These are phyloP conservation scores for Drosophila acutilabella DNA, from an alignment of 2,888 invertebrate genomes.

Conservation along the genomic window DNA sequence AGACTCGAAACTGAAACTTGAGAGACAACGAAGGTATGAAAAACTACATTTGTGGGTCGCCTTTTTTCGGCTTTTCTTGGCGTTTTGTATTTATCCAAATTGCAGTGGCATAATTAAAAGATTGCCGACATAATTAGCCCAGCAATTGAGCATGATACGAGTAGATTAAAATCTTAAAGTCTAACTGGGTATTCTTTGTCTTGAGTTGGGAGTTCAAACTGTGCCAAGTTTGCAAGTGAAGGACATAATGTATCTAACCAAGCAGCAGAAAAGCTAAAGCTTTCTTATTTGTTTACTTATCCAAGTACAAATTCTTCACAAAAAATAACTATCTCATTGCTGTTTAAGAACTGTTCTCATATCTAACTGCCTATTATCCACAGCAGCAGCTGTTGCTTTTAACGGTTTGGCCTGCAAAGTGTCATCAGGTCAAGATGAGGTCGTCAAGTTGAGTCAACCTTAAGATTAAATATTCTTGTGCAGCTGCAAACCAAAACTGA, in stretches of 20 bases:
- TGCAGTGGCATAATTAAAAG: constrained; percentile 71
- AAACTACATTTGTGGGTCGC: constrained; percentile 52
- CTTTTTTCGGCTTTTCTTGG: constrained; percentile 22
- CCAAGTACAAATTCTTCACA: no score
- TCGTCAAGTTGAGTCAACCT: constrained; percentile 27
- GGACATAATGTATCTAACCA: no score
- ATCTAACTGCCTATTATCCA: no score
- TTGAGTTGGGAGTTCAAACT: constrained; percentile 57
- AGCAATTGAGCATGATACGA: constrained; percentile 14
- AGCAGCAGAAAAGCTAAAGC: no score
- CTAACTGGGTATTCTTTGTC: not conserved
- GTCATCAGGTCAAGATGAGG: constrained; percentile 5
- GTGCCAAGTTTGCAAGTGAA: no score
- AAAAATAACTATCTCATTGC: no score
- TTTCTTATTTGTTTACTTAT: no score
- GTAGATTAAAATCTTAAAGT: not conserved
- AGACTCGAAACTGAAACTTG: constrained; percentile 50
- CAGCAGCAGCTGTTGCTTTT: no score
- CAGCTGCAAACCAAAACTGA: constrained; percentile 37
- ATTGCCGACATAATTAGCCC: constrained; percentile 72
- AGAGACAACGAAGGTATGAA: constrained; percentile 29
- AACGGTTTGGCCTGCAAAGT: not conserved
- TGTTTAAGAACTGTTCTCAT: no score
- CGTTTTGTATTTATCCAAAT: constrained; percentile 48
- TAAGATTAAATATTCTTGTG: constrained; percentile 23